Evolutionary conservation across 2,797 vertebrate species (phyloP).

Genomic region (Falco concolor): DNA sequence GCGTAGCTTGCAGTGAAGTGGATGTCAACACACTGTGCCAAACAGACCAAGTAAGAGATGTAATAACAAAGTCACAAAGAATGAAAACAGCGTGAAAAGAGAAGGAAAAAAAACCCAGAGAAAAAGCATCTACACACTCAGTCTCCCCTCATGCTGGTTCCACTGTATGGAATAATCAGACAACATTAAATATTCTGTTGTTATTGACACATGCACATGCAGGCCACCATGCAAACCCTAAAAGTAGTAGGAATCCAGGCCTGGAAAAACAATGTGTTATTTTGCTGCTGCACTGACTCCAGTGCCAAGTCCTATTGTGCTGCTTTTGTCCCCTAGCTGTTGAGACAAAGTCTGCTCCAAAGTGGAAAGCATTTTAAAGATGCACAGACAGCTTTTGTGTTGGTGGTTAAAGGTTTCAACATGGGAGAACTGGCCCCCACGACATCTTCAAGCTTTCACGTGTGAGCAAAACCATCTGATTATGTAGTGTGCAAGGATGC

Average conservation of each 20-base stretch:
- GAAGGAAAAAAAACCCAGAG: background rate
- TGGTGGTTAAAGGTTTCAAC: background rate
- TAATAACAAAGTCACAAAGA: background rate
- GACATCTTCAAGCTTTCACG: background rate
- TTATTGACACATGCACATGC: background rate
- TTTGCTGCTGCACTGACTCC: background rate
- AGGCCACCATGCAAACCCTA: background rate
- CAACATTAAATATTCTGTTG: background rate
- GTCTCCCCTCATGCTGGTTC: background rate
- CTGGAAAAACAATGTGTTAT: background rate
- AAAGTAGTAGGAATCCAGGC: background rate
- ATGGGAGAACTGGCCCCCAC: background rate
- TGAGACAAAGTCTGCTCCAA: background rate
- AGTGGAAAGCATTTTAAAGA: accelerated
- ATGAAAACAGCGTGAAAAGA: background rate
- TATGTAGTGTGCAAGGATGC: accelerated
- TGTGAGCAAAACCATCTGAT: background rate
- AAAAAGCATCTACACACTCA: background rate
- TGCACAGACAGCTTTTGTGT: accelerated
- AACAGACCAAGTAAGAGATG: background rate
- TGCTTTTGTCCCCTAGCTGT: background rate
- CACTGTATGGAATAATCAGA: background rate
- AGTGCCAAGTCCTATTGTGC: background rate
- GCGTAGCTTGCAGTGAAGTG: background rate
- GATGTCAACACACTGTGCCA: background rate